Evolutionary conservation across 2,888 invertebrate species (phyloP).

Genomic region (Phasia obesa): DNA sequence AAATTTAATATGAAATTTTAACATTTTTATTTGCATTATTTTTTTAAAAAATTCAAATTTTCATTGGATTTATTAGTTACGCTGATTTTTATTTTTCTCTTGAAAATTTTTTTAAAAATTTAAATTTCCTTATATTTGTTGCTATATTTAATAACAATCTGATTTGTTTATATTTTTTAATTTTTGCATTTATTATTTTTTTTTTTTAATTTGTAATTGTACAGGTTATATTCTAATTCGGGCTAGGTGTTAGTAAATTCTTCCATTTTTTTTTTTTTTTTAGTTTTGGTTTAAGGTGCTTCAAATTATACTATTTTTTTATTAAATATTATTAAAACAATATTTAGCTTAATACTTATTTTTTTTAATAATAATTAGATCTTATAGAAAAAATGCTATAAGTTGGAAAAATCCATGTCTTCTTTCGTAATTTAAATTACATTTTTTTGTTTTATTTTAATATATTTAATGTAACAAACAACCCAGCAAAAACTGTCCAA

Average conservation of each 20-base stretch:
- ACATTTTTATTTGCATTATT: not conserved
- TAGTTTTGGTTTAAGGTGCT: slow-evolving; percentile 64
- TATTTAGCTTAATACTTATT: slow-evolving; percentile 56
- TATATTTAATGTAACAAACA: slow-evolving; percentile 9
- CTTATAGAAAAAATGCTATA: slow-evolving; percentile 19
- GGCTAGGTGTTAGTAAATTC: not conserved
- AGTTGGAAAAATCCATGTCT: slow-evolving; percentile 73
- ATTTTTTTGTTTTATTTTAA: slow-evolving; percentile 63
- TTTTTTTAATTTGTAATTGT: not conserved
- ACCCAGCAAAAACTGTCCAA: too few species aligned
- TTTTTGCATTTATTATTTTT: too few species aligned
- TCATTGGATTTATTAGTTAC: too few species aligned
- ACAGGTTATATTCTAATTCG: not conserved
- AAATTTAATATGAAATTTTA: too few species aligned
- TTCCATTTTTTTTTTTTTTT: slow-evolving; percentile 38
- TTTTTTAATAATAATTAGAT: slow-evolving; percentile 53
- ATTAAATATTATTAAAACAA: slow-evolving; percentile 29
- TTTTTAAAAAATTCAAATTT: not conserved
- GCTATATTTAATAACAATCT: too few species aligned
- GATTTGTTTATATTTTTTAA: too few species aligned
- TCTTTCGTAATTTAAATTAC: slow-evolving; percentile 78
- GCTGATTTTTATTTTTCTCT: too few species aligned
- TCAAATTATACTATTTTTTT: slow-evolving; percentile 31
- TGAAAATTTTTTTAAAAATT: too few species aligned
- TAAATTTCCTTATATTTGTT: too few species aligned